phyloP scores from a whole-genome alignment of 1,140 invertebrate genomes.

The Sinella curviseta region DNA sequence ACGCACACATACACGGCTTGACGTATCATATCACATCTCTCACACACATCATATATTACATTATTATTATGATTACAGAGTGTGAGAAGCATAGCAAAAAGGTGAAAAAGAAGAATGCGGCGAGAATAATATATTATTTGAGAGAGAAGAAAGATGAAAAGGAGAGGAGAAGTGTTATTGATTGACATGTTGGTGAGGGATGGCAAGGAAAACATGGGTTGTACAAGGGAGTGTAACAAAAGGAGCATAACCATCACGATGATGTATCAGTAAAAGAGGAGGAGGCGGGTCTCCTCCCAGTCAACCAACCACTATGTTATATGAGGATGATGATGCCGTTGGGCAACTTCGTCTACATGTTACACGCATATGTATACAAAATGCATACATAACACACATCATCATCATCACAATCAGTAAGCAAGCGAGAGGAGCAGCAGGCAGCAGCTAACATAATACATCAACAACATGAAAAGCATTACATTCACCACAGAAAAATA shows the following conservation, averaged over 20 bases:
- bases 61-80: background rate
- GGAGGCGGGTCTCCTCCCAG: slow-evolving; percentile 37
- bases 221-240: slow-evolving; percentile 42
- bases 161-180: slow-evolving; percentile 40
- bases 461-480: background rate
- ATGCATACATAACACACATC: background rate
- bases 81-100: background rate
- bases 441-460: background rate
- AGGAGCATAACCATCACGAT: slow-evolving; percentile 48
- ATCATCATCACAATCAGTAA: background rate
- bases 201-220: slow-evolving; percentile 37
- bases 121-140: background rate
- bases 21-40: background rate
- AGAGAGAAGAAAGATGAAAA: background rate
- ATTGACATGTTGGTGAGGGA: slow-evolving; percentile 47
- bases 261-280: slow-evolving; percentile 32
- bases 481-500: background rate
- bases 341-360: background rate
- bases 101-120: background rate
- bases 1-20: too few relatives aligned
- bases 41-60: background rate
- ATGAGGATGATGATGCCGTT: slow-evolving; percentile 29
- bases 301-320: slow-evolving; percentile 45
- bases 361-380: background rate
- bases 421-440: background rate